phyloP scores from a whole-genome alignment of 2,888 invertebrate genomes.

The Idaea biselata region DNA sequence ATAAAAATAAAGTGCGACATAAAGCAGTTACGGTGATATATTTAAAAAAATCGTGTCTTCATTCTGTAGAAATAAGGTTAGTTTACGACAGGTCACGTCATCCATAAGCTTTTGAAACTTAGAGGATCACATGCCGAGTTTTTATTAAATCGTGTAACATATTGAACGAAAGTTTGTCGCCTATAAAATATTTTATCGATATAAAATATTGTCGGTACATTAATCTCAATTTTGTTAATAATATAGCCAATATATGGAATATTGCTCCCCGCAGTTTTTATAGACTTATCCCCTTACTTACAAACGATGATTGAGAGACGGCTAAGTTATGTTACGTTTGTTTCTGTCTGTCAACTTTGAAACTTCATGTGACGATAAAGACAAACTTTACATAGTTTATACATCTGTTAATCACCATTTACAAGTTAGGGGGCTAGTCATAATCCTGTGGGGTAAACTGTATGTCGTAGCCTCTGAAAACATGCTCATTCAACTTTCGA shows the following conservation, averaged over 20 bases:
- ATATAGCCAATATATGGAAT: constrained; percentile 4
- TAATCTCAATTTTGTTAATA: constrained; percentile 30
- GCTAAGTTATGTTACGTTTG: no score
- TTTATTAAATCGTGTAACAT: constrained; percentile 52
- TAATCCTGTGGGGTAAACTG: no score
- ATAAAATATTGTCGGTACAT: constrained; percentile 30
- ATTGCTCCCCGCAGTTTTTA: background rate
- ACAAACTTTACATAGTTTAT: no score
- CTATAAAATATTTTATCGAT: constrained; percentile 43
- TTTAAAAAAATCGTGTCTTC: background rate
- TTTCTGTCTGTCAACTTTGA: no score
- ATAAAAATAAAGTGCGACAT: background rate
- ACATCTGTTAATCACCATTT: no score
- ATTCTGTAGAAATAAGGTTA: background rate
- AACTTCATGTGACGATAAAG: no score
- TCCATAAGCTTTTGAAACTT: background rate
- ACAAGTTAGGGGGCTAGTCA: no score
- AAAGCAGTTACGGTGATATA: background rate
- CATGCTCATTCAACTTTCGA: no score
- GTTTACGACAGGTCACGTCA: background rate
- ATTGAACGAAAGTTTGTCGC: constrained; percentile 41
- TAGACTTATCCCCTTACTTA: no score
- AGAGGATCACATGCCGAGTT: constrained; percentile 33
- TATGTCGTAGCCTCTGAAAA: no score
- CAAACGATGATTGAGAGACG: no score